Conservation (phyloP, 1,140 invertebrate species). For the Penaeus chinensis region DNA sequence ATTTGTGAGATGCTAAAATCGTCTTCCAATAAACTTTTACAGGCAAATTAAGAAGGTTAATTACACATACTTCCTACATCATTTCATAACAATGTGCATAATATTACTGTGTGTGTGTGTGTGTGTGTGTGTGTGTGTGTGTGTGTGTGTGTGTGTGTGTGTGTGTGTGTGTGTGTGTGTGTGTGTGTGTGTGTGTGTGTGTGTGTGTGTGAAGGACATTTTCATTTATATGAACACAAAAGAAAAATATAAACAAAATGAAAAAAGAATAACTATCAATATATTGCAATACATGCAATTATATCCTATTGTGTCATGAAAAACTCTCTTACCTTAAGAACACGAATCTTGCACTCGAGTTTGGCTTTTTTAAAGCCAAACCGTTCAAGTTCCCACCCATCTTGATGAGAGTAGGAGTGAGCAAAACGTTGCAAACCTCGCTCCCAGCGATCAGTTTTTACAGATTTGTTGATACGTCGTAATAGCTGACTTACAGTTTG, state of each 20-base stretch:
- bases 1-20: too few relatives aligned
- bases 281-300: not conserved
- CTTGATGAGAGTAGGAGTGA: conserved; percentile 86
- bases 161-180: too few relatives aligned
- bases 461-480: conserved; percentile 85
- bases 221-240: too few relatives aligned
- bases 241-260: not conserved
- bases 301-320: too few relatives aligned
- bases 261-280: not conserved
- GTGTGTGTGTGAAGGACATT: not conserved
- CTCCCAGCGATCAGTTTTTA: conserved; percentile 91
- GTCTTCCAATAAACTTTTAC: too few relatives aligned
- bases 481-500: conserved; percentile 91
- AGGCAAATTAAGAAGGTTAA: too few relatives aligned
- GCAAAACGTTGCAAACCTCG: conserved; percentile 89
- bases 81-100: too few relatives aligned
- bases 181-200: too few relatives aligned
- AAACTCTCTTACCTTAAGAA: conserved; percentile 79
- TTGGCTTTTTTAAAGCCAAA: conserved; percentile 95
- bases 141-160: too few relatives aligned
- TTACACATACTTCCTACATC: too few relatives aligned
- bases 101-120: too few relatives aligned
- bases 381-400: conserved; percentile 95
- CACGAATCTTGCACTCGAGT: conserved; percentile 85
- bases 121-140: too few relatives aligned